Evolutionary conservation across 2,888 invertebrate species (phyloP), one percentile per base, ranked within the genome.

Genomic region (Atrina japonica): DNA sequence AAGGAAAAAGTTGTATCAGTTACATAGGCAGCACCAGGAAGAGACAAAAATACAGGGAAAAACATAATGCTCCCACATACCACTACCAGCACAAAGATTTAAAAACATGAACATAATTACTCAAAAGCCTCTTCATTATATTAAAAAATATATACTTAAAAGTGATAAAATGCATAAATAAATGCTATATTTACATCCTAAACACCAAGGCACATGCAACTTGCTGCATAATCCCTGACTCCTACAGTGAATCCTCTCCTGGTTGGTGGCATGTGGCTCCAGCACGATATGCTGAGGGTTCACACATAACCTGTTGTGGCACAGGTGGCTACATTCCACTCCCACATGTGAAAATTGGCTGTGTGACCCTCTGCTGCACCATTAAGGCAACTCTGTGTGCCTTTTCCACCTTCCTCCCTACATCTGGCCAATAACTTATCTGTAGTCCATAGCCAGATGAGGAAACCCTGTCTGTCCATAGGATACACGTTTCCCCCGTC

Each of bases 321-420:
- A 59, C 11, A 59, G 21, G 11, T 59, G 59, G 29, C 59, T 59
- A 29, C 21, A 21, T 25, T 59, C 59, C 23, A 41, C 7, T n/a
- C 21, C 43, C 5, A 6, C 21, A 41, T 27, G 41, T 25, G 11
- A 14, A 18, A 53, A 27, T 25, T 27, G 25, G 16, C 25, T 16
- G 14, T 18, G n/a, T n/a, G n/a, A n/a, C n/a, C n/a, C n/a, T n/a
- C n/a, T n/a, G n/a, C n/a, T n/a, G n/a, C n/a, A n/a, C n/a, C n/a
- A n/a, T n/a, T n/a, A n/a, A n/a, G n/a, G n/a, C n/a, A n/a, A n/a
- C n/a, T n/a, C n/a, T 11, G 53, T 21, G 14, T 9, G 11, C 29
- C 29, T n/a, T 58, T 40, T 58, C 41, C 7, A 58, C 40, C 41
- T 53, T 29, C 27, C 53, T 29, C 0, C 53, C 53, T n/a, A n/a